Percentiles rank a stretch among this genome's conserved stretches.
Conservation (phyloP, 2,113 vertebrate species). For the Pollachius pollachius region DNA sequence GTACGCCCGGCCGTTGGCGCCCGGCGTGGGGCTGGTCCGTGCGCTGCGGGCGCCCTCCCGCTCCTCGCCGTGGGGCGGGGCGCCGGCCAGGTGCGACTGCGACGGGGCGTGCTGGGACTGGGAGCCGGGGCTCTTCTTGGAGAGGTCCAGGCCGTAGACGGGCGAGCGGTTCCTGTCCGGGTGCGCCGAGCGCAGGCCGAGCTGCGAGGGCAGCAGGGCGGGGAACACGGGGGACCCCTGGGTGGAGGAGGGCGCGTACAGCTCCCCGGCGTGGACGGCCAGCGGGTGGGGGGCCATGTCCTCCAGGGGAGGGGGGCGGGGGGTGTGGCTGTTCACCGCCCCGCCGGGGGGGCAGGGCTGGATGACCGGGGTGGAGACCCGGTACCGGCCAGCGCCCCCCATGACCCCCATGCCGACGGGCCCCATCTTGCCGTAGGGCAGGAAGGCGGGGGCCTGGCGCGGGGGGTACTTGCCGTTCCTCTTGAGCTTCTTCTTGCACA, state of each 20-base stretch:
- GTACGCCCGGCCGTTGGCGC: conserved; percentile 72
- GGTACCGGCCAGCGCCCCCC: conserved; percentile 74
- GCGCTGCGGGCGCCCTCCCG: conserved; percentile 71
- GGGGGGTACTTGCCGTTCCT: conserved; percentile 91
- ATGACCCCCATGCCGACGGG: conserved; percentile 52
- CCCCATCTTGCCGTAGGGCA: conserved; percentile 81
- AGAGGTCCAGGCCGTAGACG: conserved; percentile 91
- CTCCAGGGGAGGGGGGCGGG: conserved; percentile 67
- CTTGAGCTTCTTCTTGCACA: conserved; percentile 96
- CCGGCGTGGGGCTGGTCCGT: conserved; percentile 75
- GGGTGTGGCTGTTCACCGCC: conserved; percentile 65
- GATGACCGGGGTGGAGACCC: conserved; percentile 89
- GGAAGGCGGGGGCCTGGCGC: conserved; percentile 78
- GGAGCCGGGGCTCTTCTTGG: conserved; percentile 92
- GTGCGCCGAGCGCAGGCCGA: conserved; percentile 64
- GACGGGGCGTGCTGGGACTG: conserved; percentile 66
- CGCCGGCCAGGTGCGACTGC: conserved; percentile 70
- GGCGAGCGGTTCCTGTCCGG: conserved; percentile 87
- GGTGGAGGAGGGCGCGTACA: conserved; percentile 82
- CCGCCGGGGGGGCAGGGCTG: conserved; percentile 85
- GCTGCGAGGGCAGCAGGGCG: conserved; percentile 73
- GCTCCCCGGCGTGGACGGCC: conserved; percentile 85
- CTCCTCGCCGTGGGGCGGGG: conserved; percentile 70
- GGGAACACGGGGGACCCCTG: conserved; percentile 79
- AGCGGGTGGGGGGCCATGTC: conserved; percentile 78